Conservation (phyloP, 2,797 vertebrate genomes). For the Sebastes taczanowskii region DNA sequence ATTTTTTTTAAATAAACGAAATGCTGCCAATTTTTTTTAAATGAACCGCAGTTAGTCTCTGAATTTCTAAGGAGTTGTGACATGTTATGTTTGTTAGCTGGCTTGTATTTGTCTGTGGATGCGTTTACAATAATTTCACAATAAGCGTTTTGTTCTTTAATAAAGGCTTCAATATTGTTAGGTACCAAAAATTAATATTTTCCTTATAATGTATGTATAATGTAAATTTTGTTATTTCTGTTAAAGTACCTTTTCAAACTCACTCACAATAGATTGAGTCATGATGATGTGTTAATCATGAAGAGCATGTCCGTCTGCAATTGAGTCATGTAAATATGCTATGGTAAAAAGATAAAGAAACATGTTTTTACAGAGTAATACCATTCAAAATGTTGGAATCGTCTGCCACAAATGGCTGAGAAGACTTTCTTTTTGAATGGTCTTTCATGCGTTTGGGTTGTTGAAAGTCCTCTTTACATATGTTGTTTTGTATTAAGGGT, state of each 20-base stretch:
- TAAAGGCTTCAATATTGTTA: neutral
- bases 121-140: neutral
- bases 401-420: neutral
- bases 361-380: accelerated
- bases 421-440: neutral
- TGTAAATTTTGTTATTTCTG: neutral
- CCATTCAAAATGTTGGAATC: neutral
- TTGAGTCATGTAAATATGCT: neutral
- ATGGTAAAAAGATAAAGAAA: neutral
- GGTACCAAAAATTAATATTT: neutral
- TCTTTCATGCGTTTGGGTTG: neutral
- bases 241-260: neutral
- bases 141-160: neutral
- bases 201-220: neutral
- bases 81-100: neutral
- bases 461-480: neutral
- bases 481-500: neutral
- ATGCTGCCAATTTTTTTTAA: neutral
- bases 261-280: neutral
- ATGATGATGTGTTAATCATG: neutral
- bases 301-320: neutral
- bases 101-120: neutral
- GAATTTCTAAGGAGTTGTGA: neutral
- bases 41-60: neutral
- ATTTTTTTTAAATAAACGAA: neutral